Conservation (phyloP, 2,888 invertebrate species). For the Sceliomorpha sp. region DNA sequence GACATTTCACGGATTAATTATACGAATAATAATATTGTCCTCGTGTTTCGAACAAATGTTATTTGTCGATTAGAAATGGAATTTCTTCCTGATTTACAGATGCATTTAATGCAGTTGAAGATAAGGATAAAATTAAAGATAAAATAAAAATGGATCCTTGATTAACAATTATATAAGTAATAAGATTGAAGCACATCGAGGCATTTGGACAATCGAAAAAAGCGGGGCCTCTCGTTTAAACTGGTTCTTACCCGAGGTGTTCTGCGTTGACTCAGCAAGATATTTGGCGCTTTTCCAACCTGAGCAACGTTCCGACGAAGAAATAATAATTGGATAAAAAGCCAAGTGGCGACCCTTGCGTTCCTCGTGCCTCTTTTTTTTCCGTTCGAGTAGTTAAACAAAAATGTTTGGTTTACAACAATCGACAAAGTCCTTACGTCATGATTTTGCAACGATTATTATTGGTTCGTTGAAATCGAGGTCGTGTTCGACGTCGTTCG, state of each 20-base stretch:
- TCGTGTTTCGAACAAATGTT: too few relatives aligned
- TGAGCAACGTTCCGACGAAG: constrained; percentile 27
- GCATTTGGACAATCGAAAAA: constrained; percentile 19
- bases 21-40: too few relatives aligned
- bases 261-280: constrained; percentile 56
- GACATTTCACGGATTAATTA: too few relatives aligned
- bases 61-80: too few relatives aligned
- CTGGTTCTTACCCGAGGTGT: constrained; percentile 44
- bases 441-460: too few relatives aligned
- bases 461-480: too few relatives aligned
- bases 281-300: constrained; percentile 54
- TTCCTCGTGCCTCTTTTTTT: constrained; percentile 26
- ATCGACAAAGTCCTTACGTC: too few relatives aligned
- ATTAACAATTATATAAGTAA: constrained; percentile 17
- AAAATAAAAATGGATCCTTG: background rate
- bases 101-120: too few relatives aligned
- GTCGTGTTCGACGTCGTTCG: too few relatives aligned
- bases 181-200: constrained; percentile 33
- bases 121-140: background rate
- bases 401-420: constrained; percentile 11
- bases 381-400: constrained; percentile 28
- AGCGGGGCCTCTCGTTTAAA: constrained; percentile 16
- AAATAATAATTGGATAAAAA: constrained; percentile 58
- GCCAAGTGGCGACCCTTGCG: constrained; percentile 34
- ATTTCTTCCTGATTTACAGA: too few relatives aligned